Evolutionary conservation across 2,113 vertebrate species (phyloP), one percentile per base, ranked within the genome.

Genomic region (Entelurus aequoreus): DNA sequence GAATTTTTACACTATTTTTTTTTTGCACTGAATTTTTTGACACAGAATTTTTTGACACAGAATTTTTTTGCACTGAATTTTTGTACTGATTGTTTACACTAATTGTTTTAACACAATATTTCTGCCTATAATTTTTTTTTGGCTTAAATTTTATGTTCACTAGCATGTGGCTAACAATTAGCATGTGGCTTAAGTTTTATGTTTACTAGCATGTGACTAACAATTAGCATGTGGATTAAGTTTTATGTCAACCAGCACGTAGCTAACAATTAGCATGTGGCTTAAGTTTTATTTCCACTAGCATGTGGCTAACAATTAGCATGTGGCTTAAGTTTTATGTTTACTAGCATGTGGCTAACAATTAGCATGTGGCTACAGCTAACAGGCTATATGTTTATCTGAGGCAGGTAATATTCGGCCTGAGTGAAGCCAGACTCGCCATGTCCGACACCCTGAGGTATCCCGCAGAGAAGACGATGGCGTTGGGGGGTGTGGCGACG

Each of bases 401-500:
- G 42, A 4, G 13, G 51, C 6, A 7, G 2, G 19, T 53, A 8
- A 6, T 5, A 35, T 56, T 14, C 4, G 8, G 0, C 4, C 1
- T n/a, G 14, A 0, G 4, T 15, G n/a, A 42, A 9, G 0, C 5
- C 4, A 42, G 5, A 50, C 90, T 93, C 90, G 97, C 96, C 96
- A 99, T 99, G 88, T 99, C 96, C 0, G 91, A 75, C 50, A 98
- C 93, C 60, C 77, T 93, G 70, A 99, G 90, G 73, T 88, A 90
- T 6, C 96, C 94, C 0, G 91, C 95, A 48, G 94, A 92, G 84
- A 98, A 99, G 66, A 92, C 94, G 1, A 98, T 97, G 38, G 96
- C 94, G 0, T 97, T 99, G 0, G 95, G 94, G 0, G 96, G 95
- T 1, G 96, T 98, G 65, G 95, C 96, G 68, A 97, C 95, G 0